Evolutionary conservation across 2,888 invertebrate genomes (phyloP).

Genomic region (Argynnis bischoffii): DNA sequence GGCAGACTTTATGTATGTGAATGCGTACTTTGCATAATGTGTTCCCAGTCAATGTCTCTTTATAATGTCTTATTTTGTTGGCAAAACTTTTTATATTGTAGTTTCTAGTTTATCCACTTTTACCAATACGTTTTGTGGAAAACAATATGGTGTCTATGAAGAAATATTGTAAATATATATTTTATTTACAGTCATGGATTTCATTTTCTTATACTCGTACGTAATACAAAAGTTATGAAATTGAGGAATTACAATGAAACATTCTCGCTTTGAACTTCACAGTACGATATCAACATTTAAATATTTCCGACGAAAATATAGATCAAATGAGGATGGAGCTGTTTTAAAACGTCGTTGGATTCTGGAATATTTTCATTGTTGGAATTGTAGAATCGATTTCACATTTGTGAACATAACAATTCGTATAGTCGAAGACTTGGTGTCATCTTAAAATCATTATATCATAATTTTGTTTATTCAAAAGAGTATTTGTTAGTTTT

Average conservation of each 20-base stretch:
- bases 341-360: constrained; percentile 6
- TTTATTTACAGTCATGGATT: background rate
- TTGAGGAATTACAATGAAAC: constrained; percentile 13
- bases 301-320: constrained; percentile 4
- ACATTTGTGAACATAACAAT: background rate
- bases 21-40: too few species aligned
- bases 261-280: constrained; percentile 7
- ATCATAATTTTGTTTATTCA: too few species aligned
- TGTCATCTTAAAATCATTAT: background rate
- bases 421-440: background rate
- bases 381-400: background rate
- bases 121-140: too few species aligned
- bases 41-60: too few species aligned
- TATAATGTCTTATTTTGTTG: too few species aligned
- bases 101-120: too few species aligned
- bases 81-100: too few species aligned
- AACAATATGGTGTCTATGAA: too few species aligned
- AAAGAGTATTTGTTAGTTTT: too few species aligned
- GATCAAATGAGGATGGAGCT: constrained; percentile 3
- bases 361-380: constrained; percentile 2
- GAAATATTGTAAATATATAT: too few species aligned
- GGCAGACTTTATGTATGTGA: too few species aligned
- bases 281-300: constrained; percentile 12
- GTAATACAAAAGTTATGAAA: constrained; percentile 11
- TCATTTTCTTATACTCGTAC: constrained; percentile 8